Percentiles rank a stretch among this genome's conserved stretches.
Evolutionary conservation across 2,888 invertebrate genomes (phyloP).

Genomic region (Tetanocera ferruginea): DNA sequence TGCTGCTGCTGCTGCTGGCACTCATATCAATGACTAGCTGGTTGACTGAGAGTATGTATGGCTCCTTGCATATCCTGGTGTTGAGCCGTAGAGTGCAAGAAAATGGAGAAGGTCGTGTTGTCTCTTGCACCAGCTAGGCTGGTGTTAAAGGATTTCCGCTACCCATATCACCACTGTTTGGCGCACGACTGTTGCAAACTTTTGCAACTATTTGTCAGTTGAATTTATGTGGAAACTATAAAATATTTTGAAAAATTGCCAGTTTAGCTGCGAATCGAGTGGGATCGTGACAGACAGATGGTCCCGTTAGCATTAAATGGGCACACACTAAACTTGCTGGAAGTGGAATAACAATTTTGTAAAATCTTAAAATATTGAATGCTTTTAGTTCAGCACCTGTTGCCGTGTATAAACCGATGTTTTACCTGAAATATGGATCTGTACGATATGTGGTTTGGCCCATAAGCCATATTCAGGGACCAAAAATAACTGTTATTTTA

Average conservation of each 20-base stretch:
- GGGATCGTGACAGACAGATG: background rate
- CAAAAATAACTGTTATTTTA: too few relatives aligned
- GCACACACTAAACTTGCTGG: too few relatives aligned
- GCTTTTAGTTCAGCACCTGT: too few relatives aligned
- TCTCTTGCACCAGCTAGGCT: background rate
- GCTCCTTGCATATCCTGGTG: background rate
- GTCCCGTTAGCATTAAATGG: too few relatives aligned
- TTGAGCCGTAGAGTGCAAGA: too few relatives aligned
- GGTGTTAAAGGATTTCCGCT: slow-evolving; percentile 52
- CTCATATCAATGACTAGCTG: background rate
- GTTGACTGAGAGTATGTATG: background rate
- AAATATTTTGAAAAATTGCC: slow-evolving; percentile 35
- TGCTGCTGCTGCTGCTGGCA: background rate
- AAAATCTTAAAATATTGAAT: too few relatives aligned
- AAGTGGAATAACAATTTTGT: too few relatives aligned
- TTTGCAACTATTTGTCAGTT: slow-evolving; percentile 32
- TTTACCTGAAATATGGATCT: too few relatives aligned
- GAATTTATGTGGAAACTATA: slow-evolving; percentile 36
- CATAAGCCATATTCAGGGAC: too few relatives aligned
- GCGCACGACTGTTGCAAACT: background rate
- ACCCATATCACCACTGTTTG: too few relatives aligned
- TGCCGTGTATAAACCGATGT: too few relatives aligned
- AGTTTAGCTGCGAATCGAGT: background rate
- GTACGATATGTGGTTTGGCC: too few relatives aligned
- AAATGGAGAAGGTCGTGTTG: background rate